These are phyloP conservation scores for Lamellibrachia columna DNA, from an alignment of 2,888 invertebrate species.

Conservation along the genomic window DNA sequence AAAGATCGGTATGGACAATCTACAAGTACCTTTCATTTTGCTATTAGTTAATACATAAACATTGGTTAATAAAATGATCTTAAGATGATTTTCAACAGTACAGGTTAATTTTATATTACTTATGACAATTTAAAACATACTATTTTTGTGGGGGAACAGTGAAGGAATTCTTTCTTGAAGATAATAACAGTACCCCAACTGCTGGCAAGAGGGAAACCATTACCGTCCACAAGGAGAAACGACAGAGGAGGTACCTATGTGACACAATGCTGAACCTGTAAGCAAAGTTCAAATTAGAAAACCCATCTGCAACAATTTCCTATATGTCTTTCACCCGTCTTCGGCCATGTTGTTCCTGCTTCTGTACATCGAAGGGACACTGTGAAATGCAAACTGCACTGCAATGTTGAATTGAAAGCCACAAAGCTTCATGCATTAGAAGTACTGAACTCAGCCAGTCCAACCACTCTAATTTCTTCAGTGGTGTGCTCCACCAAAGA, in stretches of 20 bases:
- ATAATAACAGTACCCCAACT: constrained; percentile 25
- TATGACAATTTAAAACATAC: too few relatives aligned
- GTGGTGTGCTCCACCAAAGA: constrained; percentile 20
- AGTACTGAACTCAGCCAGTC: constrained; percentile 20
- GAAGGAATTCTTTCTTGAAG: constrained; percentile 26
- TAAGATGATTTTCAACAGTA: too few relatives aligned
- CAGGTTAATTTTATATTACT: too few relatives aligned
- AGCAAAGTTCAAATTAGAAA: constrained; percentile 28
- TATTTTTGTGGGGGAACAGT: neutral
- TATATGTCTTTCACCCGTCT: constrained; percentile 31
- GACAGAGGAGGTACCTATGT: constrained; percentile 19
- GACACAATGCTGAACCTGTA: constrained; percentile 31
- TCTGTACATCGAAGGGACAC: constrained; percentile 26
- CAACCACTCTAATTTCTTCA: constrained; percentile 18
- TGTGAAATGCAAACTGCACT: constrained; percentile 27
- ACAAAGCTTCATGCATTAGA: constrained; percentile 21
- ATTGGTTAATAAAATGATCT: too few relatives aligned
- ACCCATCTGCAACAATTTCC: constrained; percentile 27
- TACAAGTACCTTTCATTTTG: neutral
- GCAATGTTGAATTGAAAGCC: constrained; percentile 30
- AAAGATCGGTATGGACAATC: neutral
- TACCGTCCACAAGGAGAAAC: constrained; percentile 23
- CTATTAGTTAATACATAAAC: too few relatives aligned
- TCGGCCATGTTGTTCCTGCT: constrained; percentile 27
- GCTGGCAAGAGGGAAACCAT: constrained; percentile 25